These are phyloP conservation scores for Steatornis caripensis DNA, from an alignment of 2,113 vertebrate species.

Conservation along the genomic window DNA sequence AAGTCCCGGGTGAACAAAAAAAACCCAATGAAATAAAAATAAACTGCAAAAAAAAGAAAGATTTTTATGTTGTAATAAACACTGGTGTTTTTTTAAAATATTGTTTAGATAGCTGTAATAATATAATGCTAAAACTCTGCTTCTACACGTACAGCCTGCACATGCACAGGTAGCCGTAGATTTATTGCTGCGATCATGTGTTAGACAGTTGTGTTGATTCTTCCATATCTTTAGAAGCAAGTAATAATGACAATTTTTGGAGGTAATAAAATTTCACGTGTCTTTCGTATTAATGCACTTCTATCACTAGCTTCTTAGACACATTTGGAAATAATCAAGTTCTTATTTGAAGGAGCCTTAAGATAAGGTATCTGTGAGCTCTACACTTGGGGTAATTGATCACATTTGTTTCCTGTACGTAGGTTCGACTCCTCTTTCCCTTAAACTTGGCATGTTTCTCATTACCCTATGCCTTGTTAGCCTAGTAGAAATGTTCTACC, in stretches of 20 bases:
- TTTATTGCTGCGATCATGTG: slow-evolving; percentile 67
- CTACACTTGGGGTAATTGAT: slow-evolving; percentile 91
- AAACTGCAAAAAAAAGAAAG: neutral
- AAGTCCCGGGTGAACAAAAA: neutral
- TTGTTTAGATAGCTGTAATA: neutral
- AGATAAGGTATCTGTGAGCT: slow-evolving; percentile 92
- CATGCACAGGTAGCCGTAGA: fast-evolving
- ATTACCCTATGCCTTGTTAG: slow-evolving; percentile 82
- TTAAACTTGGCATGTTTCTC: slow-evolving; percentile 79
- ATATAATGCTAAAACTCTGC: neutral
- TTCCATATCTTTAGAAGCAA: slow-evolving; percentile 66
- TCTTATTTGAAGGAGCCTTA: slow-evolving; percentile 88
- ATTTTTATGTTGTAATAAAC: neutral
- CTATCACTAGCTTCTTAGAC: slow-evolving; percentile 70
- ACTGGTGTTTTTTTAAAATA: neutral
- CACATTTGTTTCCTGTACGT: slow-evolving; percentile 88
- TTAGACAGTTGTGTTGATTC: slow-evolving; percentile 76
- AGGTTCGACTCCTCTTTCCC: slow-evolving; percentile 82
- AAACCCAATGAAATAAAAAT: neutral
- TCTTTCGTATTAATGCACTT: slow-evolving; percentile 56
- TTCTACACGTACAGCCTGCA: neutral
- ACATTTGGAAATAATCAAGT: slow-evolving; percentile 97
- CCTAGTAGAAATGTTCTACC: slow-evolving; percentile 71
- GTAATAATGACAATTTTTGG: slow-evolving; percentile 69
- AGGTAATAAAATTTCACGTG: slow-evolving; percentile 75